Base-by-base conservation (phyloP, 1,140 invertebrate genomes). In the Cotesia glomerata region DNA sequence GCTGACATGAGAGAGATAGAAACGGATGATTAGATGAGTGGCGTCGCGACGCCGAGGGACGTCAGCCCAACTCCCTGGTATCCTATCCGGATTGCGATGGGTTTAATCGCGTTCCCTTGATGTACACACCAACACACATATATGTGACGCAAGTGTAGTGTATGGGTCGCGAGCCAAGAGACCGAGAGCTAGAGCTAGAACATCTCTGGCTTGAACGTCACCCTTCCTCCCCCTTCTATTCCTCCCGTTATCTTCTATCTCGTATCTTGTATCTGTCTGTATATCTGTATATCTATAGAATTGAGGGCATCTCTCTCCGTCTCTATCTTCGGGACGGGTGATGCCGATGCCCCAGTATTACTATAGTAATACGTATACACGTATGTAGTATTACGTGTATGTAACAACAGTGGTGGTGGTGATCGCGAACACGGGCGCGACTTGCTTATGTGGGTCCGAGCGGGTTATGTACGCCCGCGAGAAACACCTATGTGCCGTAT, bases 401-500 rank as follows among this genome's bases (percentile, higher is more conserved):
- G 26, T 26, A 3, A 26, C 26, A 26, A 26, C 26, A 26, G 1
- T 26, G 26, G 35, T 63, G 52, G 63, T 71, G 45, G 69, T 71
- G 69, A 71, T 71, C 69, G 69, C 69, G 69, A 64, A 74, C 74
- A 64, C 74, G 74, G 71, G 73, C 71, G 72, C 75, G 74, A 58
- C 74, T 73, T 69, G 70, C 73, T 68, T 68, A 73, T 71, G 68
- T 67, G 58, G 72, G 67, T 56, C 54, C 71, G 59, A 1, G 39
- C 51, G 59, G 66, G 74, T 75, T 71, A 76, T 76, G 66, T 71
- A 69, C 71, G 72, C 71, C 71, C 74, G 68, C 71, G 74, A 75
- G 71, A 75, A 71, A 74, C 73, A 71, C 72, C 72, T 75, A 75
- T 75, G 68, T 75, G 61, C 59, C 63, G 65, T 64, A 52, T 52